phyloP scores from a whole-genome alignment of 2,888 invertebrate species.

The Tetanocera ferruginea region DNA sequence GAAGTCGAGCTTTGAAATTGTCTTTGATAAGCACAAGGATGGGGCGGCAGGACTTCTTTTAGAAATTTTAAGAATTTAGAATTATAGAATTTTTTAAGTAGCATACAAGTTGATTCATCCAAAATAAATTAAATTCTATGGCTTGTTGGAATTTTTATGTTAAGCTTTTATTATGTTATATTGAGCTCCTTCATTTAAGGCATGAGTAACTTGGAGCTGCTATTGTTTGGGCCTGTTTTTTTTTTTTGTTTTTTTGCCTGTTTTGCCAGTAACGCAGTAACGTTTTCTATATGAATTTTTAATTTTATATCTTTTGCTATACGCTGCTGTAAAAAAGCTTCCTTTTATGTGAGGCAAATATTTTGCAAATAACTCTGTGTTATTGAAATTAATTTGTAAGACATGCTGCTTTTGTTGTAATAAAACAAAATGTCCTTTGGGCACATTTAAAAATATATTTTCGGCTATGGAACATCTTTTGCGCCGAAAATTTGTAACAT shows the following conservation, averaged over 20 bases:
- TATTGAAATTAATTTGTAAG: conserved; percentile 34
- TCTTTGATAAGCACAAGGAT: too few relatives aligned
- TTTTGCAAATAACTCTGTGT: conserved; percentile 21
- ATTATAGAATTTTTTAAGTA: too few relatives aligned
- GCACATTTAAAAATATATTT: not conserved
- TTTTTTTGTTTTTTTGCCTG: conserved; percentile 29
- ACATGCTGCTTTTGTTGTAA: conserved; percentile 26
- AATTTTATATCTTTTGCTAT: conserved; percentile 5
- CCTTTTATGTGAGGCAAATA: not conserved
- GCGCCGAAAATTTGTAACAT: too few relatives aligned
- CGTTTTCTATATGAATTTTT: conserved; percentile 25
- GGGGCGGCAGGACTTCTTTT: too few relatives aligned
- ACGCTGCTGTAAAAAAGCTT: not conserved
- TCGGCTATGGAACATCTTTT: too few relatives aligned
- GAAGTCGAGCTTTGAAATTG: too few relatives aligned
- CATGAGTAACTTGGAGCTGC: not conserved
- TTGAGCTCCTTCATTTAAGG: not conserved
- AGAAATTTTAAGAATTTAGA: too few relatives aligned
- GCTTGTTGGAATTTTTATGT: not conserved
- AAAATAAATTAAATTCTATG: not conserved
- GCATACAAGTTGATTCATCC: not conserved
- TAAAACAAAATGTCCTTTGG: conserved; percentile 12
- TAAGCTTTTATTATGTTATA: not conserved
- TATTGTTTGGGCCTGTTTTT: conserved; percentile 30
- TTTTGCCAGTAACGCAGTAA: too few relatives aligned